Evolutionary conservation across 2,888 invertebrate genomes (phyloP), one percentile per base, ranked within the genome.

Genomic region (Pomacea canaliculata): DNA sequence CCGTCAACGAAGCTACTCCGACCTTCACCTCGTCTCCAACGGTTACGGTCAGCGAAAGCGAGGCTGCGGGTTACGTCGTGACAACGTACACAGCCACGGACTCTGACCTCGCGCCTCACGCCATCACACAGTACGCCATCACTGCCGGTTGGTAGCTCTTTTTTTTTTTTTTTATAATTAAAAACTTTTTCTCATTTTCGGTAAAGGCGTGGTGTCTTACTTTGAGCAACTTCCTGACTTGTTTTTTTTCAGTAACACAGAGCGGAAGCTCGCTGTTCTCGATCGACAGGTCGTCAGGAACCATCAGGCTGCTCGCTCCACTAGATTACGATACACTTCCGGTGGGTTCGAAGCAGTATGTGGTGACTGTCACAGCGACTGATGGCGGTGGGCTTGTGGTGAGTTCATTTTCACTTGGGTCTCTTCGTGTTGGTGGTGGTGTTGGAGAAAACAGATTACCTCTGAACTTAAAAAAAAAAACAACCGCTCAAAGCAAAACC

Each of bases 1-100:
- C 88, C 8, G 83, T 83, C n/a, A 88, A 89, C 77, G 86, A 89
- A 65, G 65, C 68, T 73, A 80, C 81, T 9, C 88, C 88, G 7
- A 67, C 74, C 1, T 87, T 87, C 68, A 69, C 76, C 23, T 71
- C 72, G 12, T 74, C 71, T 48, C 60, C 76, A 8, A 74, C 79
- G 12, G 63, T 78, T 23, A 73, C 67, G 12, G 70, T 83, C 12
- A 27, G 80, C 23, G 86, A 86, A 72, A 78, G 79, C 68, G 37
- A 70, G 12, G 46, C 74, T 12, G 62, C 80, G 10, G 83, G 84
- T 5, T 76, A 73, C 12, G 60, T 73, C 7, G 65, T 85, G 5
- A 69, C 62, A 2, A 79, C 78, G 3, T 82, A 81, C 70, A 70
- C 79, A 10, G 86, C 86, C 12, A 76, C 76, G 4, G 86, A 86